Percentiles rank a stretch among this genome's conserved stretches.
phyloP scores from a whole-genome alignment of 2,113 vertebrate species.

The Procavia capensis region DNA sequence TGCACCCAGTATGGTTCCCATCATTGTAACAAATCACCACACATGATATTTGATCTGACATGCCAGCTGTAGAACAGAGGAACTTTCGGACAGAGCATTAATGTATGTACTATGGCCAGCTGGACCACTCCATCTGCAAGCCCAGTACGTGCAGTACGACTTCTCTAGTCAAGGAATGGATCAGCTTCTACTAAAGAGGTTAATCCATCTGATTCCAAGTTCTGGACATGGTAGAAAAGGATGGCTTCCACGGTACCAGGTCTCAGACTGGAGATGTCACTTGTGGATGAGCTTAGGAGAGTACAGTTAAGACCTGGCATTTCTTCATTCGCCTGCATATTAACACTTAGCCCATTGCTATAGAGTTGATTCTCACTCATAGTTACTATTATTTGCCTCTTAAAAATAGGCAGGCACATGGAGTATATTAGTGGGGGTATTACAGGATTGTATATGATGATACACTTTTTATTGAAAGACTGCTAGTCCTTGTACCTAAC shows the following conservation, averaged over 20 bases:
- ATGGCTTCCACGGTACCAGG: not conserved
- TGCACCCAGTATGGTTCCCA: not conserved
- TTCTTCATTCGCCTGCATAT: not conserved
- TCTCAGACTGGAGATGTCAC: not conserved
- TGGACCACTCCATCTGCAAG: not conserved
- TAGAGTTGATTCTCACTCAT: not conserved
- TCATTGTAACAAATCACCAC: not conserved
- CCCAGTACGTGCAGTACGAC: not conserved
- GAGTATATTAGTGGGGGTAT: not conserved
- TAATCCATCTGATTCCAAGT: not conserved
- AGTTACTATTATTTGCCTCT: not conserved
- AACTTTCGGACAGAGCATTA: not conserved
- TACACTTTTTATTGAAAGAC: not conserved
- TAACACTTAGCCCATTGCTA: not conserved
- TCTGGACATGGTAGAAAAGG: not conserved
- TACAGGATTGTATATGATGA: not conserved
- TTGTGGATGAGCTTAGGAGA: not conserved
- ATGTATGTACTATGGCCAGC: not conserved
- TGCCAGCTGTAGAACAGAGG: not conserved
- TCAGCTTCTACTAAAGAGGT: not conserved
- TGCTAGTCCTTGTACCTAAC: not conserved
- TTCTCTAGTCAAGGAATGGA: not conserved
- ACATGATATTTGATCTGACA: not conserved
- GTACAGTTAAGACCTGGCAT: not conserved
- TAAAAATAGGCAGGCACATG: not conserved